Conservation (phyloP, 2,888 invertebrate genomes). For the Spodoptera littoralis region DNA sequence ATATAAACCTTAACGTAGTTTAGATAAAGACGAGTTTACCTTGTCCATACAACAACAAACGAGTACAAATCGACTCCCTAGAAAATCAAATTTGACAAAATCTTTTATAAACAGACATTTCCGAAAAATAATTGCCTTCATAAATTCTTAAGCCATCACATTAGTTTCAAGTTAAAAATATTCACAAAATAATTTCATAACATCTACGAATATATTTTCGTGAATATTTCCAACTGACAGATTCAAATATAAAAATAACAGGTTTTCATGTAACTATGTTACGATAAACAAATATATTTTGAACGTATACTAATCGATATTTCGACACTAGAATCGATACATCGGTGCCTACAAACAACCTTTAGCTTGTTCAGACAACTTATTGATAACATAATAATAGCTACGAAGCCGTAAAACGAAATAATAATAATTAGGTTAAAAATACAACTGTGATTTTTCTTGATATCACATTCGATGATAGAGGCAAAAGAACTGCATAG, state of each 20-base stretch:
- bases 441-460: slow-evolving; percentile 23
- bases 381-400: slow-evolving; percentile 33
- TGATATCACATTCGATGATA: slow-evolving; percentile 23
- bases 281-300: slow-evolving; percentile 40
- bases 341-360: slow-evolving; percentile 48
- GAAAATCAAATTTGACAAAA: too few species aligned
- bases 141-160: slow-evolving; percentile 44
- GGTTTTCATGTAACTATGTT: slow-evolving; percentile 34
- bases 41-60: too few species aligned
- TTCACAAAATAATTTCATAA: neutral
- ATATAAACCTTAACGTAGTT: too few species aligned
- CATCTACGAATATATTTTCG: too few species aligned
- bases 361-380: slow-evolving; percentile 50
- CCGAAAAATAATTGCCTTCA: slow-evolving; percentile 30
- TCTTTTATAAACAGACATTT: slow-evolving; percentile 26
- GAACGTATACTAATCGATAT: slow-evolving; percentile 36
- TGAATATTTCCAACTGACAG: neutral
- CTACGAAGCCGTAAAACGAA: slow-evolving; percentile 36
- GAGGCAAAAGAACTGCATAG: too few species aligned
- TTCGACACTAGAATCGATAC: slow-evolving; percentile 31
- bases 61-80: too few species aligned
- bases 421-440: slow-evolving; percentile 23
- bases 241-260: neutral
- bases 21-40: too few species aligned
- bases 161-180: too few species aligned